These are phyloP conservation scores for Eulemur macaco DNA, from an alignment of 2,113 vertebrate genomes.

Conservation along the genomic window DNA sequence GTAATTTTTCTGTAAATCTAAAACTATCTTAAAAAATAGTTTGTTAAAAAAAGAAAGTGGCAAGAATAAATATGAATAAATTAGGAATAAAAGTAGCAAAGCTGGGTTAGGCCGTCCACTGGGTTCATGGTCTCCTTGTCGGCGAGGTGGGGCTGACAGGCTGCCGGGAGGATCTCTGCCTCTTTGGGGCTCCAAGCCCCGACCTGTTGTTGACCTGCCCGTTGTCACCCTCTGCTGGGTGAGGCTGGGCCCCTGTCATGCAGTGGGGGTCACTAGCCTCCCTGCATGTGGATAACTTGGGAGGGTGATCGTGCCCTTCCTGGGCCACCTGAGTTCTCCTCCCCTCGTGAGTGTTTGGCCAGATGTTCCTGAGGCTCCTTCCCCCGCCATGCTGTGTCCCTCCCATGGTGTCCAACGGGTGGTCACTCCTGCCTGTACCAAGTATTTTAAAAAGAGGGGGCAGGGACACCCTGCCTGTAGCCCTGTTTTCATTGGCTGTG, in stretches of 20 bases:
- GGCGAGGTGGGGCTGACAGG: background rate
- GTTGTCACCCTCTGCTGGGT: background rate
- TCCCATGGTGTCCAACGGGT: background rate
- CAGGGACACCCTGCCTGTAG: background rate
- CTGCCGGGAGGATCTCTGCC: background rate
- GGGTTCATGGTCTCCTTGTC: background rate
- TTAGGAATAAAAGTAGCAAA: background rate
- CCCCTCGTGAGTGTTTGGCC: background rate
- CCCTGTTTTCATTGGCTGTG: background rate
- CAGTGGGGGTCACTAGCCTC: background rate
- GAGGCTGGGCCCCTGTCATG: background rate
- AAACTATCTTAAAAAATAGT: background rate
- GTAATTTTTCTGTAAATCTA: background rate
- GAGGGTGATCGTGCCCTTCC: no score
- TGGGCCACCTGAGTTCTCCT: background rate
- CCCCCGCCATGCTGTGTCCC: accelerated
- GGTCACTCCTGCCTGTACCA: background rate
- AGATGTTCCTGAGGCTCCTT: background rate
- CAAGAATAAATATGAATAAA: background rate
- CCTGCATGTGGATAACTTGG: accelerated
- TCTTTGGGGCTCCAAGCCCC: background rate
- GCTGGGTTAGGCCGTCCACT: background rate
- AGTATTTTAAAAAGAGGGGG: background rate
- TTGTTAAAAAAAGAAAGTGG: background rate
- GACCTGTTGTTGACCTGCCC: background rate